These are phyloP conservation scores for Gymnoscelis rufifasciata DNA, from an alignment of 2,888 invertebrate genomes.

Conservation along the genomic window DNA sequence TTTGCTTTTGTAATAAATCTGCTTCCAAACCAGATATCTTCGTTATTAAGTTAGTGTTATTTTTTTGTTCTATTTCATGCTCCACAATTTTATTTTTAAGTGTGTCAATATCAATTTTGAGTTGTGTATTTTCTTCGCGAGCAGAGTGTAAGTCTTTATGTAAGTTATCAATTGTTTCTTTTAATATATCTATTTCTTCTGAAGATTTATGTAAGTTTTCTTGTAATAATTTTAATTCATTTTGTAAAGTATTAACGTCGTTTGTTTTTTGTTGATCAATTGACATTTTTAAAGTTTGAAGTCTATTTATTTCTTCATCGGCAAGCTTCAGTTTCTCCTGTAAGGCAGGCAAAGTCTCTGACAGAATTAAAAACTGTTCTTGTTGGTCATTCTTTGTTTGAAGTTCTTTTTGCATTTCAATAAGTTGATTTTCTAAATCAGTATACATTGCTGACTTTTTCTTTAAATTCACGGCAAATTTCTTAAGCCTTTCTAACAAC, in stretches of 20 bases:
- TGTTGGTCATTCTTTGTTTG: constrained; percentile 49
- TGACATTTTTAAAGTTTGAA: constrained; percentile 47
- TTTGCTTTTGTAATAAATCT: constrained; percentile 59
- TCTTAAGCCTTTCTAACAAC: constrained; percentile 87
- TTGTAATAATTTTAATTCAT: constrained; percentile 44
- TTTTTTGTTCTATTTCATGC: constrained; percentile 64
- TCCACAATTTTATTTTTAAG: constrained; percentile 64
- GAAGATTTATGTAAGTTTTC: constrained; percentile 38
- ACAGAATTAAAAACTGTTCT: constrained; percentile 55
- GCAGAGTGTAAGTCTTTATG: constrained; percentile 46
- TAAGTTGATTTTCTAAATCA: constrained; percentile 80
- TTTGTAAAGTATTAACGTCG: constrained; percentile 41
- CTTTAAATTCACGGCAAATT: constrained; percentile 86
- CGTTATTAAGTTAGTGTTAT: constrained; percentile 56
- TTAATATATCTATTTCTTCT: constrained; percentile 45
- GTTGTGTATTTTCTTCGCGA: constrained; percentile 46
- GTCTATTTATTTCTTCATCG: constrained; percentile 58
- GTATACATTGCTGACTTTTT: constrained; percentile 83
- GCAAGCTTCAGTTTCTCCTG: constrained; percentile 62
- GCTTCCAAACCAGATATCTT: constrained; percentile 60
- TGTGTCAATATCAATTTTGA: constrained; percentile 51
- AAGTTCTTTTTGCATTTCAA: constrained; percentile 54
- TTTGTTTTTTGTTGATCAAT: constrained; percentile 52
- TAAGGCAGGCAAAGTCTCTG: constrained; percentile 54
- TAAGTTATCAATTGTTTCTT: constrained; percentile 41